phyloP scores from a whole-genome alignment of 2,888 invertebrate genomes.

The Yponomeuta malinellus region DNA sequence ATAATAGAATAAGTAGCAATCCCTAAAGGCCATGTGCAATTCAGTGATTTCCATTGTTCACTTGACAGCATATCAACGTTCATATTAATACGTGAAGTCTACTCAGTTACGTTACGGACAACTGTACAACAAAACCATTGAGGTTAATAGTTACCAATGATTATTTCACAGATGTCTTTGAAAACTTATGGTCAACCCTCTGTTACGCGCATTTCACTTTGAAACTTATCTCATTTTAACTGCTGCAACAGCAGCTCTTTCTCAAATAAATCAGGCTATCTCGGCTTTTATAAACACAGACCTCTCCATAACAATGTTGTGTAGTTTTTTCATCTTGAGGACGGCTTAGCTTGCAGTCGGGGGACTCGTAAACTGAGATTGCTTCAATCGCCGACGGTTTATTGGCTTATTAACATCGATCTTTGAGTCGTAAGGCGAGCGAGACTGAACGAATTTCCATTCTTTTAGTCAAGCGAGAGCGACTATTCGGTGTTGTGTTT shows the following conservation, averaged over 20 bases:
- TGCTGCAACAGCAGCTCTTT: background rate
- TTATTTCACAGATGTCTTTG: no score
- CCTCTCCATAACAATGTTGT: constrained; percentile 10
- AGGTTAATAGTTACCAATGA: no score
- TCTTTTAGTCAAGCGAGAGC: background rate
- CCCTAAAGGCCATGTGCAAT: no score
- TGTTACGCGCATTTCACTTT: no score
- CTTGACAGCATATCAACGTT: no score
- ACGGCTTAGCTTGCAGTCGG: constrained; percentile 50
- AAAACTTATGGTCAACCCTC: no score
- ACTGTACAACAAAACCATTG: no score
- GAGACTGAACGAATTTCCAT: background rate
- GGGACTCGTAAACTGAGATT: constrained; percentile 69
- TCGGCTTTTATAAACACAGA: background rate
- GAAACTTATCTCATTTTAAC: background rate
- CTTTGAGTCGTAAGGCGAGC: constrained; percentile 39
- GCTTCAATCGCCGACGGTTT: constrained; percentile 62
- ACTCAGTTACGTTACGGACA: no score
- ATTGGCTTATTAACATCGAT: constrained; percentile 69
- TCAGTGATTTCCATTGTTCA: no score
- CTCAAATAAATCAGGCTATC: background rate
- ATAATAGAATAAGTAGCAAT: no score
- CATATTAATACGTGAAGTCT: no score
- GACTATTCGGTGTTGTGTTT: no score
- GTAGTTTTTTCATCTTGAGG: constrained; percentile 31